A percentile compares a stretch with the other conserved stretches of the same genome.
These are phyloP conservation scores for Psilopogon haemacephalus DNA, from an alignment of 2,113 vertebrate genomes.

Conservation along the genomic window DNA sequence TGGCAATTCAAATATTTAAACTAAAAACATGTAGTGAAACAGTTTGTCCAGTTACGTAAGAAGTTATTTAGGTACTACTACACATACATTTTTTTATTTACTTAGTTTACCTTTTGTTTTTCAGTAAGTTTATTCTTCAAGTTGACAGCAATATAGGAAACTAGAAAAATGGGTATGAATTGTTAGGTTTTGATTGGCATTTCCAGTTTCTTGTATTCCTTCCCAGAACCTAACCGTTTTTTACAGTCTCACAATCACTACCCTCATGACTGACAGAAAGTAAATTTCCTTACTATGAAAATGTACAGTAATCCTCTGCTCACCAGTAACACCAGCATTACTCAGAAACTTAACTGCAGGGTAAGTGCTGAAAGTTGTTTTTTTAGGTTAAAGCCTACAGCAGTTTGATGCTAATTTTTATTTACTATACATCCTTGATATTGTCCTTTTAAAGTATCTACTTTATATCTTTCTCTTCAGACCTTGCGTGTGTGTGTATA, in stretches of 20 bases:
- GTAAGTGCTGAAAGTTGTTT: neutral
- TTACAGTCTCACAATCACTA: neutral
- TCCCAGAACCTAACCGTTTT: neutral
- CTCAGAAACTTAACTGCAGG: neutral
- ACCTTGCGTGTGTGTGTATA: neutral
- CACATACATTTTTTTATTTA: neutral
- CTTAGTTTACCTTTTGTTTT: neutral
- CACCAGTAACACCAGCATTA: neutral
- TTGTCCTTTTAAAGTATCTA: neutral
- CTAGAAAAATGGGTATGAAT: neutral
- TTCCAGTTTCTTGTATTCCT: neutral
- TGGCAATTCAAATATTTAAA: neutral
- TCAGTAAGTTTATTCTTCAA: neutral
- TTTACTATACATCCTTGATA: neutral
- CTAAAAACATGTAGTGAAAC: neutral
- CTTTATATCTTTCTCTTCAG: neutral
- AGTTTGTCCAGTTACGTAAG: neutral
- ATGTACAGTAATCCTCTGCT: neutral
- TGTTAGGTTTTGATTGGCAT: neutral
- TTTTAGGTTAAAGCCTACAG: neutral
- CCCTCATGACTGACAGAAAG: neutral
- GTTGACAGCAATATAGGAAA: neutral
- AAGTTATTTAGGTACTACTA: neutral
- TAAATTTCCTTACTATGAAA: neutral
- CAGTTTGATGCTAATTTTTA: neutral